phyloP scores from a whole-genome alignment of 2,888 invertebrate species.

The Stenoptilia bipunctidactyla region DNA sequence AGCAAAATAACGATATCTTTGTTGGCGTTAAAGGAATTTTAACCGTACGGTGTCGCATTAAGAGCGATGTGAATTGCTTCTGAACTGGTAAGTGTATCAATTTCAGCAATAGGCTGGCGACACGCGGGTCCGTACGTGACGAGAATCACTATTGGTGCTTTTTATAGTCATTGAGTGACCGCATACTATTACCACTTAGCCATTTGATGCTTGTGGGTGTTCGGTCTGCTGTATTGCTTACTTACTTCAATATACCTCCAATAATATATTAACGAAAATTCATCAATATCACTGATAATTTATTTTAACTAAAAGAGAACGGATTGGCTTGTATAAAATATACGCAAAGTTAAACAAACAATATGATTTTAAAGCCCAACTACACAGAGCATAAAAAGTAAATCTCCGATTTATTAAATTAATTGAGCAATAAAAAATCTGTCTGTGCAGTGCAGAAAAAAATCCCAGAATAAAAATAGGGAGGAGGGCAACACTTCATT shows the following conservation, averaged over 20 bases:
- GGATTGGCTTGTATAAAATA: not conserved
- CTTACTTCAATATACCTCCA: not conserved
- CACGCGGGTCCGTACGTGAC: conserved; percentile 53
- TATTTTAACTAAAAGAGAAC: too few relatives aligned
- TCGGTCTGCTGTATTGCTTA: not conserved
- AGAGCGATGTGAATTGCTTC: too few relatives aligned
- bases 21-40: too few relatives aligned
- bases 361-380: conserved; percentile 28
- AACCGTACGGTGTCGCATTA: too few relatives aligned
- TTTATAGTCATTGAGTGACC: conserved; percentile 62
- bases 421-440: conserved; percentile 60
- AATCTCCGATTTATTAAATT: conserved; percentile 42
- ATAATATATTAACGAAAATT: not conserved
- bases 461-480: conserved; percentile 25
- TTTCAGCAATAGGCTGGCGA: conserved; percentile 60
- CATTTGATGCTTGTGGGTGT: conserved; percentile 18
- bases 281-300: too few relatives aligned
- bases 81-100: conserved; percentile 44
- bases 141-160: conserved; percentile 48
- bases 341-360: not conserved
- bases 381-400: conserved; percentile 27
- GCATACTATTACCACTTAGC: conserved; percentile 24
- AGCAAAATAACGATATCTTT: not conserved
- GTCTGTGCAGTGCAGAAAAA: conserved; percentile 23
- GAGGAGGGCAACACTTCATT: conserved; percentile 62